Percentiles rank a stretch among this genome's conserved stretches.
Conservation (phyloP, 2,888 invertebrate genomes). For the Iphiclides podalirius region DNA sequence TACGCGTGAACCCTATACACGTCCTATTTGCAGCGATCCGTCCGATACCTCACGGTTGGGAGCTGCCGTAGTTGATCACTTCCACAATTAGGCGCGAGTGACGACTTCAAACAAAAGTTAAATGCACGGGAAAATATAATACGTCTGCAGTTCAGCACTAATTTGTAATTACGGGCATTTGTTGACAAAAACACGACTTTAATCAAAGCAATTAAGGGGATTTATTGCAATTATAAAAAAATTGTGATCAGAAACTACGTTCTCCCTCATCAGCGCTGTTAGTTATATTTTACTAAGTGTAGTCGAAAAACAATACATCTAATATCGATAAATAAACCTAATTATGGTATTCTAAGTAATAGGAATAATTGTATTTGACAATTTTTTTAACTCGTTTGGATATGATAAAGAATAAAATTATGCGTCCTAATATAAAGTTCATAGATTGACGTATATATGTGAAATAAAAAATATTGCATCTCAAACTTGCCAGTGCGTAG, state of each 20-base stretch:
- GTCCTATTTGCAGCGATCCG: slow-evolving; percentile 69
- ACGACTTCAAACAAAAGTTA: slow-evolving; percentile 39
- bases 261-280: too few species aligned
- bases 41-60: slow-evolving; percentile 54
- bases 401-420: too few species aligned
- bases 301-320: too few species aligned
- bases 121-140: slow-evolving; percentile 13
- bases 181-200: neutral
- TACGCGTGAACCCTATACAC: slow-evolving; percentile 45
- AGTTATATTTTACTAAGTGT: too few species aligned
- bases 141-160: slow-evolving; percentile 5
- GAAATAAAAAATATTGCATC: neutral
- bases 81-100: slow-evolving; percentile 60
- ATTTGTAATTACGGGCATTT: slow-evolving; percentile 1
- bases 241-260: too few species aligned
- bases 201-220: too few species aligned
- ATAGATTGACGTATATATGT: neutral
- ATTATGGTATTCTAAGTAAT: too few species aligned
- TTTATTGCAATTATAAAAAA: too few species aligned
- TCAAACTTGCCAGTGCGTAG: slow-evolving; percentile 35
- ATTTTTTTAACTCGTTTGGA: too few species aligned
- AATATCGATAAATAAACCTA: too few species aligned
- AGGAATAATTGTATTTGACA: too few species aligned
- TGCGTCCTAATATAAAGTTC: too few species aligned
- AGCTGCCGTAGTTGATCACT: slow-evolving; percentile 47